Conservation (phyloP, 2,113 vertebrate species). For the Hirundichthys speculiger region DNA sequence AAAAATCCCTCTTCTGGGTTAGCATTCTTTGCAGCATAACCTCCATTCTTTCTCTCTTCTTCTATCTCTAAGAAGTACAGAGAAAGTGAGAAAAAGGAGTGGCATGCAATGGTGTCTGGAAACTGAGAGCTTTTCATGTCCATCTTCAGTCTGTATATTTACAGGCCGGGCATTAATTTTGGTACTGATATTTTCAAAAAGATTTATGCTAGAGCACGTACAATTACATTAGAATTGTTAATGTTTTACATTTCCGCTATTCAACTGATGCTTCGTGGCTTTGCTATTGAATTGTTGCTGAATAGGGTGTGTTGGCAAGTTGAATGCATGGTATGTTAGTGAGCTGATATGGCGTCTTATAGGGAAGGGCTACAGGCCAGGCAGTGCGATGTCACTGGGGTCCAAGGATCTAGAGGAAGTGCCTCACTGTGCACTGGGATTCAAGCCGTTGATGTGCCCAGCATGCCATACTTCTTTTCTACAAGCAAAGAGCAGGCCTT, state of each 20-base stretch:
- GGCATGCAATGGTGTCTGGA: conserved; percentile 47
- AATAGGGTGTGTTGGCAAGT: conserved; percentile 56
- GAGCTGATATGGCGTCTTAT: conserved; percentile 60
- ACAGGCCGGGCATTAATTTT: conserved; percentile 19
- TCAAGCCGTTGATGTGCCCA: conserved; percentile 78
- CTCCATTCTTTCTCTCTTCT: conserved; percentile 71
- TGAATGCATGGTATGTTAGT: conserved; percentile 67
- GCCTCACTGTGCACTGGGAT: conserved; percentile 81
- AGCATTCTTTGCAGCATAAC: conserved; percentile 78
- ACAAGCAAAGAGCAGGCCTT: conserved; percentile 52
- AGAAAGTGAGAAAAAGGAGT: conserved; percentile 53
- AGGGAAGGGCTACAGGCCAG: conserved; percentile 68
- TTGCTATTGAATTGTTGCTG: conserved; percentile 35
- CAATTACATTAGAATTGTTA: conserved; percentile 16
- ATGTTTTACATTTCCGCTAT: conserved; percentile 12
- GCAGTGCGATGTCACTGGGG: conserved; percentile 75
- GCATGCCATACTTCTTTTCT: conserved; percentile 78
- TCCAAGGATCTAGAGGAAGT: conserved; percentile 80
- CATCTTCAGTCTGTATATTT: conserved; percentile 33
- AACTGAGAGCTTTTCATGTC: conserved; percentile 50
- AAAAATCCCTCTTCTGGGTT: conserved; percentile 87
- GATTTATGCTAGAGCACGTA: neutral
- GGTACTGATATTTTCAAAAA: conserved; percentile 14
- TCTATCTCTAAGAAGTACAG: conserved; percentile 53
- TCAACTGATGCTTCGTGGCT: conserved; percentile 29